Conservation (phyloP, 2,888 invertebrate species). For the Stenichneumon culpator region DNA sequence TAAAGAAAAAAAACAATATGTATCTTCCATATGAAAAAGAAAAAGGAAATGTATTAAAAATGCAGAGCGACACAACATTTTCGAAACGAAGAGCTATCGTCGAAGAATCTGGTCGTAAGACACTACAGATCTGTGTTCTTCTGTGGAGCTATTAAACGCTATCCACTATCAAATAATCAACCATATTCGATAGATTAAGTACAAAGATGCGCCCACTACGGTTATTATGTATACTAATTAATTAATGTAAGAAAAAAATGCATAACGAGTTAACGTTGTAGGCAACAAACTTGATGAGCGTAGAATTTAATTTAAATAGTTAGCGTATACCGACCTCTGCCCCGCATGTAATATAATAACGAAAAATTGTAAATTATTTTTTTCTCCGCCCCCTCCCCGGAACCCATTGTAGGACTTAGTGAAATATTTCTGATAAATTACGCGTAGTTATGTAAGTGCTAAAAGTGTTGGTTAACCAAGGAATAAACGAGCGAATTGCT, state of each 20-base stretch:
- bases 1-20: conserved; percentile 55
- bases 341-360: conserved; percentile 67
- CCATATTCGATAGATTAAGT: conserved; percentile 68
- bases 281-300: conserved; percentile 45
- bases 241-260: conserved; percentile 37
- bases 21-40: conserved; percentile 64
- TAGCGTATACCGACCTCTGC: conserved; percentile 35
- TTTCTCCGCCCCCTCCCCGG: conserved; percentile 33
- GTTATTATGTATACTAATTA: conserved; percentile 31
- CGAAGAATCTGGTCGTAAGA: conserved; percentile 41
- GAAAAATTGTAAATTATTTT: conserved; percentile 68
- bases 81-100: conserved; percentile 38
- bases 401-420: conserved; percentile 17
- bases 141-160: conserved; percentile 62
- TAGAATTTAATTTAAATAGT: conserved; percentile 52
- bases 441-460: conserved; percentile 60
- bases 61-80: conserved; percentile 22
- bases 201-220: conserved; percentile 65
- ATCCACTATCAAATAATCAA: conserved; percentile 64
- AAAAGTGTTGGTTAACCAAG: conserved; percentile 52
- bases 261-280: conserved; percentile 50
- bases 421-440: conserved; percentile 40
- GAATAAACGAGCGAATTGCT: conserved; percentile 41
- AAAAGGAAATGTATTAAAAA: conserved; percentile 12
- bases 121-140: conserved; percentile 66